Evolutionary conservation across 2,888 invertebrate species (phyloP).

Genomic region (Acleris emargana): DNA sequence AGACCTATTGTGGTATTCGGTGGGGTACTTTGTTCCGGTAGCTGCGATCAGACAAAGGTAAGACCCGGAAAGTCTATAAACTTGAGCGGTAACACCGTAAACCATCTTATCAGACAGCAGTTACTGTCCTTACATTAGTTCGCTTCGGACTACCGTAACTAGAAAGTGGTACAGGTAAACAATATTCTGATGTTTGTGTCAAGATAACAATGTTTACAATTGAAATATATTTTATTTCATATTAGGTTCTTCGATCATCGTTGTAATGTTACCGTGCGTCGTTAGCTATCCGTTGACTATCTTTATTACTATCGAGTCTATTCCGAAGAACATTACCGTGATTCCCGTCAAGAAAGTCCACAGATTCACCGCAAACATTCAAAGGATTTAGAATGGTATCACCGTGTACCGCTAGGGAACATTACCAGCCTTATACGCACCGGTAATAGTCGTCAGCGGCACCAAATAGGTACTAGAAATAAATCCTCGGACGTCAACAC

Average conservation of each 20-base stretch:
- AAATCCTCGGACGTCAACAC: constrained; percentile 38
- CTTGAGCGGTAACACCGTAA: constrained; percentile 38
- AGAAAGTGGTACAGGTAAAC: constrained; percentile 33
- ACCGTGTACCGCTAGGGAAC: constrained; percentile 37
- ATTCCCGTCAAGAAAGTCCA: constrained; percentile 11
- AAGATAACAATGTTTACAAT: constrained; percentile 19
- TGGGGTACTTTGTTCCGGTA: constrained; percentile 21
- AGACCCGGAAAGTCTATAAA: constrained; percentile 37
- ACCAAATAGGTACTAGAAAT: constrained; percentile 37
- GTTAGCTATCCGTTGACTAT: constrained; percentile 9
- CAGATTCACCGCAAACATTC: constrained; percentile 13
- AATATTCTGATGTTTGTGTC: constrained; percentile 21
- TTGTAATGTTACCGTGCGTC: neutral
- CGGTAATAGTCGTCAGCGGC: constrained; percentile 37
- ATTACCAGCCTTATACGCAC: constrained; percentile 39
- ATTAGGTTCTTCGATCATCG: neutral
- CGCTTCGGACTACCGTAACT: constrained; percentile 12
- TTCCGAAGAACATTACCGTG: constrained; percentile 28
- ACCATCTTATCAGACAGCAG: constrained; percentile 41
- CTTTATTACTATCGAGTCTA: constrained; percentile 13
- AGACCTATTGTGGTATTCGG: constrained; percentile 11
- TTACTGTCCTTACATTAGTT: constrained; percentile 30
- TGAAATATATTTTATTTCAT: constrained; percentile 7
- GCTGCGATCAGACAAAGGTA: constrained; percentile 33
- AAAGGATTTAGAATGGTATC: constrained; percentile 34